These are phyloP conservation scores for Drosophila dives DNA, from an alignment of 2,888 invertebrate genomes.

Conservation along the genomic window DNA sequence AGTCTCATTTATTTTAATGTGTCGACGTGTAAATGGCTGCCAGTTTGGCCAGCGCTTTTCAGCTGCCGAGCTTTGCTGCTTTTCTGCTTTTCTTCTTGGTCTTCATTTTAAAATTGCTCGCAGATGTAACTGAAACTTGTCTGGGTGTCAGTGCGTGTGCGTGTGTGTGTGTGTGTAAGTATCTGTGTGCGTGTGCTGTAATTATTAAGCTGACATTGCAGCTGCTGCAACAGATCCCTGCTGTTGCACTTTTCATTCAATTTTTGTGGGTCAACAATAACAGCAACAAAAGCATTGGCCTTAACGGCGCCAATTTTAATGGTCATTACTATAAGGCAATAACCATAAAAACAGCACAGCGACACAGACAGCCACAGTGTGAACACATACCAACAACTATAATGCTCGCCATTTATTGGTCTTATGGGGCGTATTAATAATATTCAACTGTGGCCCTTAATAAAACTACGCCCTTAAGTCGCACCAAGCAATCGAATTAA, in stretches of 20 bases:
- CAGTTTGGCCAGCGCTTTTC: conserved; percentile 54
- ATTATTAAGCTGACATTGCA: conserved; percentile 78
- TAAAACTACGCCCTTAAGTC: conserved; percentile 38
- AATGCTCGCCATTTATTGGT: conserved; percentile 71
- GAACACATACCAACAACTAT: conserved; percentile 32
- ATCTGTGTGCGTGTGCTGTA: conserved; percentile 44
- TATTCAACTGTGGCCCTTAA: conserved; percentile 54
- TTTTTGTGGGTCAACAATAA: conserved; percentile 41
- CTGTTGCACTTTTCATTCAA: conserved; percentile 55
- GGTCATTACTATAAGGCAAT: conserved; percentile 74
- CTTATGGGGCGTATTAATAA: conserved; percentile 78
- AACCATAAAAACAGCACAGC: conserved; percentile 69
- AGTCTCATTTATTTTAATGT: conserved; percentile 79
- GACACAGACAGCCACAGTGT: conserved; percentile 16
- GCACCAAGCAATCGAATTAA: conserved; percentile 66
- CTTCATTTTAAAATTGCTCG: conserved; percentile 61
- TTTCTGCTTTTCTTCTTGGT: conserved; percentile 27
- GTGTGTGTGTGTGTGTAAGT: conserved; percentile 17
- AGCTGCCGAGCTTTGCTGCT: conserved; percentile 44
- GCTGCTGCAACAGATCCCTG: conserved; percentile 38
- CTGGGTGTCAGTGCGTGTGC: conserved; percentile 13
- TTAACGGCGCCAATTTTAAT: conserved; percentile 79
- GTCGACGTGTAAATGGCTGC: conserved; percentile 74
- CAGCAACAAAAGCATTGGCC: conserved; percentile 32
- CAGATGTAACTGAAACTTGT: conserved; percentile 57